Percentiles rank a stretch among this genome's conserved stretches.
Conservation (phyloP, 1,140 invertebrate species). For the Matsumurasca onukii region DNA sequence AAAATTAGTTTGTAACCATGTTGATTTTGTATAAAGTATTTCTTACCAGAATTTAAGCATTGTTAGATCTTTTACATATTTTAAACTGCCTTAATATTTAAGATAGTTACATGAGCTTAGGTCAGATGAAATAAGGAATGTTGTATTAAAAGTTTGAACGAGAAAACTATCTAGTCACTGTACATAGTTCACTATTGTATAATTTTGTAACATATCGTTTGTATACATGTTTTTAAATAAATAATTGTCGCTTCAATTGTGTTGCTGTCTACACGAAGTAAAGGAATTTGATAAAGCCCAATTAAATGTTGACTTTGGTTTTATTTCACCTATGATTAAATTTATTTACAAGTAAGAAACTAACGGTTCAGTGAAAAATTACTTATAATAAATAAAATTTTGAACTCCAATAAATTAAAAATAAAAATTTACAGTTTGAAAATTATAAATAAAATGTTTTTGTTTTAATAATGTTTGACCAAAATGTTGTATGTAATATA, state of each 20-base stretch:
- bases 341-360: not conserved
- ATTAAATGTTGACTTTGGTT: too few species aligned
- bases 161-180: not conserved
- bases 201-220: slow-evolving; percentile 13
- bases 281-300: not conserved
- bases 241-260: not conserved
- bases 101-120: not conserved
- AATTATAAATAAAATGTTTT: not conserved
- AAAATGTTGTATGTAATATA: not conserved
- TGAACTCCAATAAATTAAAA: not conserved
- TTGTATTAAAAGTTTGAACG: not conserved
- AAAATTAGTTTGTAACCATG: not conserved
- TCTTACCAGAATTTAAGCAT: not conserved
- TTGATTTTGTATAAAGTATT: slow-evolving; percentile 4
- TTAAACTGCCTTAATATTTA: not conserved
- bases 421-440: not conserved
- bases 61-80: not conserved
- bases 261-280: slow-evolving; percentile 15
- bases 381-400: too few species aligned
- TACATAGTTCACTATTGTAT: slow-evolving; percentile 11
- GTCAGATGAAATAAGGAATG: too few species aligned
- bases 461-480: not conserved
- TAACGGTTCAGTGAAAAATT: not conserved
- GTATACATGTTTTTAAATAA: slow-evolving; percentile 12
- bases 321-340: not conserved